Evolutionary conservation across 2,888 invertebrate genomes (phyloP).

Genomic region (Drosophila eohydei): DNA sequence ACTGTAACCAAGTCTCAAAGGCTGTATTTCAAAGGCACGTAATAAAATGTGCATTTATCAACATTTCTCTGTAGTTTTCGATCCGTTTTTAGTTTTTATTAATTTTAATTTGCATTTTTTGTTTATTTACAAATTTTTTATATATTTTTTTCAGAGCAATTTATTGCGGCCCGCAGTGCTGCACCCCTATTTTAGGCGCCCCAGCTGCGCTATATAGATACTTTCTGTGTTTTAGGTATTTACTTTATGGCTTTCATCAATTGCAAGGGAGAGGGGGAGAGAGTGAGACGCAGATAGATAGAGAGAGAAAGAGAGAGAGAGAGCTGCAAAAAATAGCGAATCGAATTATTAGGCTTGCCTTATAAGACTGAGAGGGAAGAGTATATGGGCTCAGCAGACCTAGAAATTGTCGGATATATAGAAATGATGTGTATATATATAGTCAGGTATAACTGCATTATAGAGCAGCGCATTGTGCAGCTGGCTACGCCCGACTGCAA

Average conservation of each 20-base stretch:
- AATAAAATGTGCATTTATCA: conserved; percentile 14
- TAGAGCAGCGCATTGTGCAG: background rate
- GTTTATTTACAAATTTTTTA: background rate
- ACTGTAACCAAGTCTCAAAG: conserved; percentile 5
- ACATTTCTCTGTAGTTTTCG: background rate
- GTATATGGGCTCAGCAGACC: conserved; percentile 1
- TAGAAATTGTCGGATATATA: background rate
- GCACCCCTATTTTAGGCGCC: conserved; percentile 10
- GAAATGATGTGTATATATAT: background rate
- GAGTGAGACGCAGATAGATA: background rate
- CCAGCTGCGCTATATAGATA: conserved; percentile 2
- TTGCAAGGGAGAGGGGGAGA: conserved; percentile 25
- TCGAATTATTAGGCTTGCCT: conserved; percentile 7
- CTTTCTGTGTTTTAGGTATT: conserved; percentile 51
- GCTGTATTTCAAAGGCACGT: conserved; percentile 8
- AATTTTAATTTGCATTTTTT: conserved; percentile 19
- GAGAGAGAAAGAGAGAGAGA: background rate
- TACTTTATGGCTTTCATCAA: conserved; percentile 63
- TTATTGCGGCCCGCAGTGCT: conserved; percentile 29
- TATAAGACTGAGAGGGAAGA: background rate
- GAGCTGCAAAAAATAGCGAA: conserved; percentile 1
- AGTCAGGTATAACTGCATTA: background rate
- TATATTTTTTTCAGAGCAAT: conserved; percentile 11
- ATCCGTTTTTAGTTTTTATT: conserved; percentile 23
- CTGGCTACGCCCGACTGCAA: background rate